Base-by-base conservation (phyloP, 2,113 vertebrate genomes). In the Neopipo cinnamomea region DNA sequence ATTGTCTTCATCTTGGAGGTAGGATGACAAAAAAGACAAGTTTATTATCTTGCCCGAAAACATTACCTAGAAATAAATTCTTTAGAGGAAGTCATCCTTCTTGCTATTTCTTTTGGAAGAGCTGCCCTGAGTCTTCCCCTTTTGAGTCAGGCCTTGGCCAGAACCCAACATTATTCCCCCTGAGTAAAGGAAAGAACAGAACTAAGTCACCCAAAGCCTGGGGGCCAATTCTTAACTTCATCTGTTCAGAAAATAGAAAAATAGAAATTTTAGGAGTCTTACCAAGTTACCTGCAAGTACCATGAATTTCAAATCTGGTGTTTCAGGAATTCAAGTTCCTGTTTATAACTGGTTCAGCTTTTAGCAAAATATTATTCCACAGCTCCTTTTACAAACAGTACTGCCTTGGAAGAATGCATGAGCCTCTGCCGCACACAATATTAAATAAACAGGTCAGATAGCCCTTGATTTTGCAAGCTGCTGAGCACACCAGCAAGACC, bases 21-120 rank as follows among this genome's bases (percentile, higher is more conserved):
- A 88, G 71, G 33, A 71, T 73, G 72, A 92, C 84, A 92, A 89
- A 70, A 95, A 87, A 72, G 44, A 89, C 12, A 46, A 44, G 76
- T 91, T 95, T 92, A 75, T 80, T 91, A 77, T 88, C 75, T 52
- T 94, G 50, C 59, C 79, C 65, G 55, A 88, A 95, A 94, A 92
- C 20, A 80, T 90, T 96, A 80, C 47, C 31, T 71, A 74, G 72
- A 55, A 91, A 61, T 82, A 86, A 92, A 88, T 90, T 93, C 55
- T 74, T 91, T 80, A 85, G 63, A 55, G n/a, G 50, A 88, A 93
- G 75, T 68, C 21, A 80, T 68, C 25, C n/a, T 85, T 88, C 65
- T 89, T 95, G 76, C 63, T 9, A 49, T 66, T 90, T 91, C 47
- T 90, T 85, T 80, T 75, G 77, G n/a, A 93, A 80, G n/a, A 68